Evolutionary conservation across 2,888 invertebrate species (phyloP).

Genomic region (Standfussiana lucernea): DNA sequence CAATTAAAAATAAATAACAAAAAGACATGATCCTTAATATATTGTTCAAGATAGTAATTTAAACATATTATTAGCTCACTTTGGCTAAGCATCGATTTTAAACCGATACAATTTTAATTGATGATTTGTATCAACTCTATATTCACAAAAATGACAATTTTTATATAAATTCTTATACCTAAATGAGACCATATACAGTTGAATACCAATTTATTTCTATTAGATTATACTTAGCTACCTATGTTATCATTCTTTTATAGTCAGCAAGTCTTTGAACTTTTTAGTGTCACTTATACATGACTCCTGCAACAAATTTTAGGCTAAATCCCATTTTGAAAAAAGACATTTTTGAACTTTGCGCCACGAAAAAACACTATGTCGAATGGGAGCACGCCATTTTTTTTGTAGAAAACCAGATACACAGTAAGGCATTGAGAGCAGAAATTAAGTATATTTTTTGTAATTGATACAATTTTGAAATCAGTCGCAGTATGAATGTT

Average conservation of each 20-base stretch:
- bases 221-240: constrained; percentile 62
- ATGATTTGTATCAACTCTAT: constrained; percentile 41
- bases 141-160: constrained; percentile 55
- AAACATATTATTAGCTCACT: constrained; percentile 57
- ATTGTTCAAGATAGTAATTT: constrained; percentile 56
- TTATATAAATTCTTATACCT: constrained; percentile 60
- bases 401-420: constrained; percentile 25
- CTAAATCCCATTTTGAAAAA: constrained; percentile 1
- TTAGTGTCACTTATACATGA: constrained; percentile 44
- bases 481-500: constrained; percentile 43
- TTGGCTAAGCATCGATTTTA: constrained; percentile 66
- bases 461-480: constrained; percentile 43
- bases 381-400: constrained; percentile 6
- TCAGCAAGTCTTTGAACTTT: constrained; percentile 64
- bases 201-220: constrained; percentile 64
- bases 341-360: not conserved
- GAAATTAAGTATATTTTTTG: constrained; percentile 36
- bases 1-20: constrained; percentile 66
- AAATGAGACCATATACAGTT: constrained; percentile 70
- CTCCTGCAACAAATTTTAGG: constrained; percentile 32
- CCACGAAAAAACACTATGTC: not conserved
- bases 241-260: constrained; percentile 52
- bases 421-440: constrained; percentile 40
- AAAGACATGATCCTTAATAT: constrained; percentile 49
- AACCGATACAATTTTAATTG: constrained; percentile 59